Conservation (phyloP, 2,888 invertebrate species). For the Ormyrus thymus region DNA sequence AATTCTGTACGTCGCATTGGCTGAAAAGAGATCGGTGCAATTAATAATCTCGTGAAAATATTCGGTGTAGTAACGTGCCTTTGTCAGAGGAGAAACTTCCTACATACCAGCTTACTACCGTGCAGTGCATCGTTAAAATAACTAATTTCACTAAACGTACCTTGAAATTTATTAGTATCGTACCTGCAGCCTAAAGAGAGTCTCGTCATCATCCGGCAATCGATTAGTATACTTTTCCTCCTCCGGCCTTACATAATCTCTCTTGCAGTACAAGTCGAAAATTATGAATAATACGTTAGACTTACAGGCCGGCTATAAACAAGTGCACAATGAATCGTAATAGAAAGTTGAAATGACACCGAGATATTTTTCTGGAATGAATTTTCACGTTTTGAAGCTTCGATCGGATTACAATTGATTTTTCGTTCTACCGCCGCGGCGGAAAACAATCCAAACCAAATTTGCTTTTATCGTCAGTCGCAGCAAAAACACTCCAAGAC, state of each 20-base stretch:
- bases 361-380: not conserved
- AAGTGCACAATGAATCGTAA: constrained; percentile 29
- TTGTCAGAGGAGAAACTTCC: constrained; percentile 55
- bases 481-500: not conserved
- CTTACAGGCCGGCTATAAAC: constrained; percentile 19
- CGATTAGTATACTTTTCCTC: constrained; percentile 44
- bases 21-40: constrained; percentile 35
- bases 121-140: constrained; percentile 53
- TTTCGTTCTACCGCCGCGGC: not conserved
- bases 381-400: too few relatives aligned
- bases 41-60: constrained; percentile 49
- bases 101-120: constrained; percentile 8
- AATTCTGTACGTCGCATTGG: too few relatives aligned
- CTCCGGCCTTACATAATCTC: constrained; percentile 15
- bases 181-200: not conserved
- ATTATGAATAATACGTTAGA: constrained; percentile 41
- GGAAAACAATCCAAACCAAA: not conserved
- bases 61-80: constrained; percentile 38
- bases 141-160: constrained; percentile 54
- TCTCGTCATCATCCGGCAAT: constrained; percentile 47
- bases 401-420: too few relatives aligned
- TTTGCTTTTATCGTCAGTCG: not conserved
- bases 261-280: constrained; percentile 8
- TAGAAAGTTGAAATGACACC: constrained; percentile 9
- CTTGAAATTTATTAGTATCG: constrained; percentile 51